These are phyloP conservation scores for Latrodectus hesperus DNA, from an alignment of 2,888 invertebrate species.

Conservation along the genomic window DNA sequence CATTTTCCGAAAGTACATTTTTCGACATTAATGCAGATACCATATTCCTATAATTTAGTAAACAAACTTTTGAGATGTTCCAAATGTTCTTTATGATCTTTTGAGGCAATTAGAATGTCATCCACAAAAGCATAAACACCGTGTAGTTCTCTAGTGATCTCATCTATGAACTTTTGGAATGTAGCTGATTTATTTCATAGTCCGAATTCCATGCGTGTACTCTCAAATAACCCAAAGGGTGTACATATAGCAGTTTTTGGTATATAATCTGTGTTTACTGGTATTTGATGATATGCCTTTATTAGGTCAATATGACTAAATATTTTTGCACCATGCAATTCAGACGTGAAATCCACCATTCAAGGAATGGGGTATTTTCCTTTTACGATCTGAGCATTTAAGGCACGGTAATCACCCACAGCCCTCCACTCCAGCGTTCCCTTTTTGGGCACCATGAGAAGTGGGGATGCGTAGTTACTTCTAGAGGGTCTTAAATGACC, in stretches of 20 bases:
- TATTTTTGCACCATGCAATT: no score
- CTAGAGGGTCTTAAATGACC: no score
- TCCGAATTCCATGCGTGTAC: background rate
- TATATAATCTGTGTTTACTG: no score
- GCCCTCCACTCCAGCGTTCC: constrained; percentile 12
- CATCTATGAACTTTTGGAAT: background rate
- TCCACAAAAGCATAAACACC: background rate
- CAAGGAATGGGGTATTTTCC: no score
- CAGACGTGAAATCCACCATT: no score
- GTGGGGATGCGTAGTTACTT: background rate
- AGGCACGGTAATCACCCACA: constrained; percentile 6
- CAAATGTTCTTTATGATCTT: background rate
- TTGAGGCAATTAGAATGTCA: background rate
- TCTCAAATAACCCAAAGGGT: background rate
- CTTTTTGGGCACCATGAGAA: constrained; percentile 13
- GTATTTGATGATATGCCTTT: no score
- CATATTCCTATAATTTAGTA: background rate
- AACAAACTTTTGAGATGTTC: background rate
- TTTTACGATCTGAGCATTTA: constrained; percentile 1
- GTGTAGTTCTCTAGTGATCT: background rate
- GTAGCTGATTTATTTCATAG: background rate
- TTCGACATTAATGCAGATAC: background rate
- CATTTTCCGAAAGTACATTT: background rate
- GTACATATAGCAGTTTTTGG: background rate
- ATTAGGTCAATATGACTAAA: no score